Evolutionary conservation across 2,888 invertebrate species (phyloP), one percentile per base, ranked within the genome.

Genomic region (Melipona bicolor): DNA sequence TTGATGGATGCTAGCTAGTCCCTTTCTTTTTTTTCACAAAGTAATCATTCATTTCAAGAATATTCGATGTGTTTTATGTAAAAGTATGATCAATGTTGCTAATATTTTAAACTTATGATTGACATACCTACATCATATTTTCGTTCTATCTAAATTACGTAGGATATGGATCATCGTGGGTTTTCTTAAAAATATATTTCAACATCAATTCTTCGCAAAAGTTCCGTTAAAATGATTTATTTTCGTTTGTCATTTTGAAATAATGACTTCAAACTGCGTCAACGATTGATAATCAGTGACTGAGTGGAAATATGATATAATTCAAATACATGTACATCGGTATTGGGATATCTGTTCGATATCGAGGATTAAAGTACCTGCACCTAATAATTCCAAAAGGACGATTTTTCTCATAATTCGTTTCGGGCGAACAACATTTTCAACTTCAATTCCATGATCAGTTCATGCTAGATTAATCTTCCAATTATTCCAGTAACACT

Each of bases 321-420:
- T 82, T 82, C 67, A 27, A 84, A 67, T 71, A 61, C 6, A 43
- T 43, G 43, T 43, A 43, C 43, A 43, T 43, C 43, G 9, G 0
- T 13, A 19, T 32, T 2, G 21, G 17, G 43, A 24, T 36, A 43
- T 32, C 13, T 64, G 69, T 61, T 64, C 64, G 62, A 64, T 81
- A 52, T 77, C 70, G 61, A 52, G 61, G 64, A 49, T 68, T 52
- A 75, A 76, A 73, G 64, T 83, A 68, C 71, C 64, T 61, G 59
- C 43, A 27, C 59, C 79, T 43, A 32, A 43, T 27, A 71, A 70
- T 82, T 50, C 77, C 70, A 32, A 77, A 75, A 76, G 56, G 56
- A 32, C 62, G 50, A n/a, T 70, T 73, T 61, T 11, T 64, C 36
- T 36, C 62, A 56, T 64, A 61, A 19, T 24, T 50, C 17, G 52